phyloP scores from a whole-genome alignment of 2,113 vertebrate species.

The Elephas maximus region DNA sequence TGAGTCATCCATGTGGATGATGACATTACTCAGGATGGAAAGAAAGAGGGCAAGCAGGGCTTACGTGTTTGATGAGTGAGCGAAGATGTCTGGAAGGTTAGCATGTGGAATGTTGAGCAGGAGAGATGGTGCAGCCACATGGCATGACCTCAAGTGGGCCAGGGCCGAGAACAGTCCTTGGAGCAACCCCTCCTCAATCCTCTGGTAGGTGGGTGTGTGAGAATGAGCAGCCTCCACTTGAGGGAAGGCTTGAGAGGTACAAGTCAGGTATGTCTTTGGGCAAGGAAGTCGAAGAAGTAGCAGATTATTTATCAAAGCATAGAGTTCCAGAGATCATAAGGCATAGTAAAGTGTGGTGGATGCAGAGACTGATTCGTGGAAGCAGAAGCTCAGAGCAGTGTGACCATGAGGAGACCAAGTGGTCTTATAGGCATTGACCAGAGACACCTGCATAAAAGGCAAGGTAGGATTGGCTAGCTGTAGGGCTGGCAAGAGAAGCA shows the following conservation, averaged over 20 bases:
- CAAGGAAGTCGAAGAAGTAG: background rate
- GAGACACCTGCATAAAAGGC: background rate
- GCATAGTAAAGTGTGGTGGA: background rate
- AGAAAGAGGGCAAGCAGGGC: background rate
- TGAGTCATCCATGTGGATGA: background rate
- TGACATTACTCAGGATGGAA: background rate
- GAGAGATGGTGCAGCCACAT: background rate
- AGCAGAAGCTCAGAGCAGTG: background rate
- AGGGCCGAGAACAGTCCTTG: too few relatives aligned
- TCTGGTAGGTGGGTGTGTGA: background rate
- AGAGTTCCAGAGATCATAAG: background rate
- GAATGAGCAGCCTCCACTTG: too few relatives aligned
- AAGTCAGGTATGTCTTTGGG: background rate
- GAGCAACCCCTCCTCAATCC: background rate
- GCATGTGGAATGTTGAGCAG: background rate
- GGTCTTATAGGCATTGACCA: too few relatives aligned
- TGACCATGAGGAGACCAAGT: too few relatives aligned
- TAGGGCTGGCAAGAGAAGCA: background rate
- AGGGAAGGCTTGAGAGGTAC: background rate
- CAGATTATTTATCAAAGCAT: background rate
- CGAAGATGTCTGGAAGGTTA: background rate
- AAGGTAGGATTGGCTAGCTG: background rate
- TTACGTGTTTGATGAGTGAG: background rate
- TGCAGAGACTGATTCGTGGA: too few relatives aligned
- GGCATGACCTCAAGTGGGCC: fast-evolving